Evolutionary conservation across 1,140 invertebrate species (phyloP).

Genomic region (Wiebesia pumilae): DNA sequence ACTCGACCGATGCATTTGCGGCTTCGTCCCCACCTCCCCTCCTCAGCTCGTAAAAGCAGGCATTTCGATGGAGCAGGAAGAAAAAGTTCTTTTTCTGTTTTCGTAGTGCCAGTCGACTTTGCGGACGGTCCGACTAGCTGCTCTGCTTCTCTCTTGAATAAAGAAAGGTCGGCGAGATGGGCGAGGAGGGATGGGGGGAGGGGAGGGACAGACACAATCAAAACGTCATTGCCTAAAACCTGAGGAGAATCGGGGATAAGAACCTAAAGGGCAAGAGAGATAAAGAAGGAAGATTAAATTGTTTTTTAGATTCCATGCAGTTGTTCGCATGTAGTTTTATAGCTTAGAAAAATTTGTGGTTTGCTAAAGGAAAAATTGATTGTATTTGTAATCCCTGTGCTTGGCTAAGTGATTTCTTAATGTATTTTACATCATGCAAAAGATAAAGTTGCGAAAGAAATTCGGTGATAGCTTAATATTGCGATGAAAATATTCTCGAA

Average conservation of each 20-base stretch:
- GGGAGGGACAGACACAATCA: slow-evolving; percentile 14
- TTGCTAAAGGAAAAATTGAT: neutral
- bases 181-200: neutral
- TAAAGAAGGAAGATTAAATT: slow-evolving; percentile 12
- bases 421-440: neutral
- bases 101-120: slow-evolving; percentile 8
- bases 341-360: neutral
- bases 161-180: neutral
- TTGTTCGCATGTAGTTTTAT: neutral
- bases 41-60: slow-evolving; percentile 15
- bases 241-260: slow-evolving; percentile 36
- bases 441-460: neutral
- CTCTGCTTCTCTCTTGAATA: slow-evolving; percentile 24
- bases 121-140: slow-evolving; percentile 15
- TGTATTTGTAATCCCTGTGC: neutral
- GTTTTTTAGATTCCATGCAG: neutral
- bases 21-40: slow-evolving; percentile 15
- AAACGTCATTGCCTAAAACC: slow-evolving; percentile 41
- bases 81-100: slow-evolving; percentile 20
- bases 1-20: slow-evolving; percentile 47
- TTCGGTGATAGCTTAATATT: neutral
- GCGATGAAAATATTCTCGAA: neutral
- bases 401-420: neutral
- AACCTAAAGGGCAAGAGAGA: neutral
- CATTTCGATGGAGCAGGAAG: slow-evolving; percentile 27